Evolutionary conservation across 2,113 vertebrate genomes (phyloP).

Genomic region (Rafetus swinhoei): DNA sequence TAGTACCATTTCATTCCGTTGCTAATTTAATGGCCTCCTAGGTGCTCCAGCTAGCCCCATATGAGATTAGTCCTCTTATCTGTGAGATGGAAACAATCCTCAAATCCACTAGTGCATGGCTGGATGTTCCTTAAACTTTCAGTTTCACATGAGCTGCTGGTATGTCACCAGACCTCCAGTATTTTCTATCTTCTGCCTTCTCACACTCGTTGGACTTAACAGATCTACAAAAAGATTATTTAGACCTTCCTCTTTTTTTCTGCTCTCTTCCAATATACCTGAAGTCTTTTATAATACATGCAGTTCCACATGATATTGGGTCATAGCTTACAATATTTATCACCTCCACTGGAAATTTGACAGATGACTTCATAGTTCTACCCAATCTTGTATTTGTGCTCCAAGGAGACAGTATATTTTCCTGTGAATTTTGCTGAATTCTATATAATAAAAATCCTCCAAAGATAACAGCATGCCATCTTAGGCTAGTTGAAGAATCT

Average conservation of each 20-base stretch:
- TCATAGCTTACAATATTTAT: neutral
- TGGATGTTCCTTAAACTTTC: neutral
- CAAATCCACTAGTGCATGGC: neutral
- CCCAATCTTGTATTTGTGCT: neutral
- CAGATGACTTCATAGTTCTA: neutral
- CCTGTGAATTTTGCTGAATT: neutral
- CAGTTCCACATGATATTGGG: neutral
- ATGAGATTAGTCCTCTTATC: no score
- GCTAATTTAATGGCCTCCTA: neutral
- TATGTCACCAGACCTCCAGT: neutral
- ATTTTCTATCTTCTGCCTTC: neutral
- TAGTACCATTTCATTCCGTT: neutral
- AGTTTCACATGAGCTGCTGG: neutral
- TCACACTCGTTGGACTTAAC: neutral
- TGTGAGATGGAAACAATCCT: no score
- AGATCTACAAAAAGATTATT: neutral
- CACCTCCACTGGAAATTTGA: neutral
- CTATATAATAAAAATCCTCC: neutral
- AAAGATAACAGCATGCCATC: neutral
- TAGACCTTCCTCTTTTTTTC: neutral
- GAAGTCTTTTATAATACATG: neutral
- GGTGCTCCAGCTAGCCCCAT: neutral
- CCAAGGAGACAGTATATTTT: neutral
- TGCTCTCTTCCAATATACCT: neutral
- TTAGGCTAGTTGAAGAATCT: neutral